These are phyloP conservation scores for Metopolophium dirhodum DNA, from an alignment of 1,140 invertebrate genomes.

Conservation along the genomic window DNA sequence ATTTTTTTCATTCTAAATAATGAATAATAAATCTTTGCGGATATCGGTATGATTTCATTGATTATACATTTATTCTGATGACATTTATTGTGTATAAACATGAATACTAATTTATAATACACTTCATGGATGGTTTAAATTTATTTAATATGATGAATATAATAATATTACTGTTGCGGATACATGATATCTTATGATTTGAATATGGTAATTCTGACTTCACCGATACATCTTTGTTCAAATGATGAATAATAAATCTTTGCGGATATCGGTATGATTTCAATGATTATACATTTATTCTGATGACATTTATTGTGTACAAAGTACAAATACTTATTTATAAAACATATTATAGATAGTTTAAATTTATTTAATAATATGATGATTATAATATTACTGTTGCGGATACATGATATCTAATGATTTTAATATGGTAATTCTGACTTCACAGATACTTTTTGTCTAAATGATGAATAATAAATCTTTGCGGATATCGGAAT, in stretches of 20 bases:
- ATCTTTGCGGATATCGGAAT: slow-evolving; percentile 11
- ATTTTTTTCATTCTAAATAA: not conserved
- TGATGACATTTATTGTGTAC: too few relatives aligned
- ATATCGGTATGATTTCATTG: not conserved
- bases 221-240: not conserved
- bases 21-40: slow-evolving; percentile 21
- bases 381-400: too few relatives aligned
- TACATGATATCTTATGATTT: slow-evolving; percentile 15
- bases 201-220: not conserved
- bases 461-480: not conserved
- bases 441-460: not conserved
- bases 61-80: not conserved
- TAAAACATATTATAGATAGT: too few relatives aligned
- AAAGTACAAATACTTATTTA: too few relatives aligned
- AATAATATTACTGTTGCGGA: slow-evolving; percentile 17
- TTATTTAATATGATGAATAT: not conserved
- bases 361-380: too few relatives aligned
- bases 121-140: too few relatives aligned
- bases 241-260: slow-evolving; percentile 25
- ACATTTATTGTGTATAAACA: too few relatives aligned
- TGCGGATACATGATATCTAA: slow-evolving; percentile 16
- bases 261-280: too few relatives aligned
- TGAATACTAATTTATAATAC: too few relatives aligned
- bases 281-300: not conserved
- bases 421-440: not conserved